These are phyloP conservation scores for Aphidius colemani DNA, from an alignment of 2,888 invertebrate species.

Conservation along the genomic window DNA sequence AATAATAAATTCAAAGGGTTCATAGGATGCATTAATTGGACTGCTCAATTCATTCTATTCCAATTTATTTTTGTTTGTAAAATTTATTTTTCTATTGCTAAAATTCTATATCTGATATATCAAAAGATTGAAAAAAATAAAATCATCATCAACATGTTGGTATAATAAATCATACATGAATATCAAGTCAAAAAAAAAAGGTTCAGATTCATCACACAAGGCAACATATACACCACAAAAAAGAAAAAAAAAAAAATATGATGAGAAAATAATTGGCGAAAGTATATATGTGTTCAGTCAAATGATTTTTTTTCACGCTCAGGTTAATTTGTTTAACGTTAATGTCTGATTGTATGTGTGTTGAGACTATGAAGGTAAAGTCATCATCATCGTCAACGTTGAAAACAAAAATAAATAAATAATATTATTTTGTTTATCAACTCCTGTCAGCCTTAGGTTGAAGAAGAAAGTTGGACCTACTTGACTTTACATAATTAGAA, in stretches of 20 bases:
- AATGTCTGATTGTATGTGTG: conserved; percentile 31
- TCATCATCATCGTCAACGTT: conserved; percentile 13
- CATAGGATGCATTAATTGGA: conserved; percentile 27
- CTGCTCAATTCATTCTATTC: background rate
- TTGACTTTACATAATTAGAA: too few species aligned
- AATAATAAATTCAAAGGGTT: conserved; percentile 32
- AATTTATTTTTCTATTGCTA: too few species aligned
- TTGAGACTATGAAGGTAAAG: conserved; percentile 10
- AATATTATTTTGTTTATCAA: too few species aligned
- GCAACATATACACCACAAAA: background rate
- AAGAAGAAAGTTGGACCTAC: too few species aligned
- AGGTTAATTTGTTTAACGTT: conserved; percentile 27
- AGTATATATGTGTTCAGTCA: conserved; percentile 25
- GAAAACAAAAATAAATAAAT: background rate
- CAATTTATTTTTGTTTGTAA: too few species aligned
- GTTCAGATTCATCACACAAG: background rate
- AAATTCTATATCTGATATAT: background rate
- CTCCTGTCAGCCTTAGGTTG: too few species aligned
- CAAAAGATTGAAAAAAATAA: too few species aligned
- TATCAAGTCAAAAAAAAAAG: conserved; percentile 4
- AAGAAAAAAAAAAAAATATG: conserved; percentile 7
- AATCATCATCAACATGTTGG: too few species aligned
- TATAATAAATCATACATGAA: conserved; percentile 1
- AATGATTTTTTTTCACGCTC: conserved; percentile 19
- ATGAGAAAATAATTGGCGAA: conserved; percentile 39